phyloP scores from a whole-genome alignment of 2,797 vertebrate species.

The Poeciliopsis paucimaculata region DNA sequence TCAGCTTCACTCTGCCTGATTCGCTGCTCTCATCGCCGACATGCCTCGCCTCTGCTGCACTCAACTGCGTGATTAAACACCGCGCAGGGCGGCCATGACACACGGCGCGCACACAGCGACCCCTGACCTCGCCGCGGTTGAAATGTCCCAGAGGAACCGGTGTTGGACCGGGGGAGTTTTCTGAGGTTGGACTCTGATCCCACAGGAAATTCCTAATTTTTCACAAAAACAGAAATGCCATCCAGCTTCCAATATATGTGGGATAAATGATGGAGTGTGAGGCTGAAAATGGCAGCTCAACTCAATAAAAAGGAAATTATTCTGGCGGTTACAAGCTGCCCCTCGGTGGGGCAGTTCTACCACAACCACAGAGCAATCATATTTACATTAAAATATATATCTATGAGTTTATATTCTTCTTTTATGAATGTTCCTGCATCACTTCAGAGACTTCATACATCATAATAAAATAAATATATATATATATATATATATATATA shows the following conservation, averaged over 20 bases:
- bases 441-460: not conserved
- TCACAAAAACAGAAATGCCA: constrained; percentile 39
- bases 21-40: not conserved
- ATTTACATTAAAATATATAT: not conserved
- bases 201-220: constrained; percentile 29
- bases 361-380: not conserved
- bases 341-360: not conserved
- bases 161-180: not conserved
- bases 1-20: not conserved
- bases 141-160: not conserved
- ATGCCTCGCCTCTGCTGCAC: no score
- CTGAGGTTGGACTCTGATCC: constrained; percentile 27
- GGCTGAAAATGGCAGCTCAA: not conserved
- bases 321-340: not conserved
- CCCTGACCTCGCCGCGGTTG: constrained; percentile 2
- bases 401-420: not conserved
- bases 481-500: not conserved
- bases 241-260: not conserved
- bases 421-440: not conserved
- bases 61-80: constrained; percentile 1
- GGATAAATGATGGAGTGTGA: not conserved
- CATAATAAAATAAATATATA: not conserved
- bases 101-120: not conserved
- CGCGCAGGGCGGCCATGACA: constrained; percentile 1
- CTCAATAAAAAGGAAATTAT: not conserved